Conservation (phyloP, 2,888 invertebrate species). For the Andrena haemorrhoa region DNA sequence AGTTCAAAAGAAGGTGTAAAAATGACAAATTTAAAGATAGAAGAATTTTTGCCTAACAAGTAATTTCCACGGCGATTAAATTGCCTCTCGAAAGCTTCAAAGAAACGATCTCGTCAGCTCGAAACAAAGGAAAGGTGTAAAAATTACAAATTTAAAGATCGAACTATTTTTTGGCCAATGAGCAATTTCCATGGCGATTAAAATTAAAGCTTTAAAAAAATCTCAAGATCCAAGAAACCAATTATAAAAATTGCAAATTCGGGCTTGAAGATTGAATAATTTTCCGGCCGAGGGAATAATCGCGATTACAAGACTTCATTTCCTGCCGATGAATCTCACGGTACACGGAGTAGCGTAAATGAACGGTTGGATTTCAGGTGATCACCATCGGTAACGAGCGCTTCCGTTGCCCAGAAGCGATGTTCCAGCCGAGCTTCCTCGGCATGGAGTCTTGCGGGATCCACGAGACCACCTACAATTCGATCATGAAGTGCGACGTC, state of each 20-base stretch:
- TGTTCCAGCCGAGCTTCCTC: slow-evolving; percentile 86
- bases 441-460: slow-evolving; percentile 87
- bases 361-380: slow-evolving; percentile 80
- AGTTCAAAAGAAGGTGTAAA: too few relatives aligned
- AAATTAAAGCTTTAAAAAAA: too few relatives aligned
- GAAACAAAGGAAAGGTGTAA: too few relatives aligned
- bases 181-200: too few relatives aligned
- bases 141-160: too few relatives aligned
- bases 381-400: slow-evolving; percentile 86
- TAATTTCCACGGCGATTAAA: background rate
- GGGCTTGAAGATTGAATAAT: too few relatives aligned
- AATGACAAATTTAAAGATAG: too few relatives aligned
- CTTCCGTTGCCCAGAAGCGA: slow-evolving; percentile 86
- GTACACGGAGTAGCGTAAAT: background rate
- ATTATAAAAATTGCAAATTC: too few relatives aligned
- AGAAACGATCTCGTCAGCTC: background rate
- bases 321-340: slow-evolving; percentile 1
- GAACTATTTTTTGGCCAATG: too few relatives aligned
- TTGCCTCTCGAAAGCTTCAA: background rate
- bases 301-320: background rate
- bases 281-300: too few relatives aligned
- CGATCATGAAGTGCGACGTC: slow-evolving; percentile 88
- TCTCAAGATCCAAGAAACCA: too few relatives aligned
- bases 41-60: too few relatives aligned
- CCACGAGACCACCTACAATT: slow-evolving; percentile 87